A percentile compares a stretch with the other conserved stretches of the same genome.
Conservation (phyloP, 2,113 vertebrate genomes). For the Tenebrosternarchus preto region DNA sequence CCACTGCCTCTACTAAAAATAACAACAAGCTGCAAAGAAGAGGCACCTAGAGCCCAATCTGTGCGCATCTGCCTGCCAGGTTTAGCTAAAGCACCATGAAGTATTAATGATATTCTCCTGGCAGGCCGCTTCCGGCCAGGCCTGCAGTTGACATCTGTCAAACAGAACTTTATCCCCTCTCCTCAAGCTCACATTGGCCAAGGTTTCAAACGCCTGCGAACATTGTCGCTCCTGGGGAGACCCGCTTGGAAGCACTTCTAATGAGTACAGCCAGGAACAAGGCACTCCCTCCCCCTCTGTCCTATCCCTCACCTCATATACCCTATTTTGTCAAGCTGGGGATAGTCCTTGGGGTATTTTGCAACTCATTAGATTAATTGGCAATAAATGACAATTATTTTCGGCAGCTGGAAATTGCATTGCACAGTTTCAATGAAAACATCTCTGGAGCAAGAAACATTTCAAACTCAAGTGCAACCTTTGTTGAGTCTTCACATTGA, state of each 20-base stretch:
- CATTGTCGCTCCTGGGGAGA: slow-evolving; percentile 36
- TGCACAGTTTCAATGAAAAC: slow-evolving; percentile 52
- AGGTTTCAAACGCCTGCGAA: slow-evolving; percentile 29
- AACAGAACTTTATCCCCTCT: slow-evolving; percentile 51
- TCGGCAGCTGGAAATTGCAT: slow-evolving; percentile 69
- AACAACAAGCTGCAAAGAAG: slow-evolving; percentile 60
- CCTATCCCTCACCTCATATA: slow-evolving; percentile 42
- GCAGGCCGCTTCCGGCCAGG: slow-evolving; percentile 64
- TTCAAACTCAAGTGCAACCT: slow-evolving; percentile 59
- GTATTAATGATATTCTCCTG: slow-evolving; percentile 65
- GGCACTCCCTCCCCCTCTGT: slow-evolving; percentile 40
- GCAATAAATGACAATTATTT: slow-evolving; percentile 77
- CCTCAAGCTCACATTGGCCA: slow-evolving; percentile 35
- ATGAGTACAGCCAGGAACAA: slow-evolving; percentile 47
- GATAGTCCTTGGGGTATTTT: slow-evolving; percentile 71
- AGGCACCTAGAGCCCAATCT: slow-evolving; percentile 59
- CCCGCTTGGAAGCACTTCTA: slow-evolving; percentile 25
- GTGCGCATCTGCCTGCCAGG: slow-evolving; percentile 69
- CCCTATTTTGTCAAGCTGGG: slow-evolving; percentile 62
- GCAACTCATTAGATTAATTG: slow-evolving; percentile 80
- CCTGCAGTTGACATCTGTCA: slow-evolving; percentile 62
- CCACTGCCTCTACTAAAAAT: slow-evolving; percentile 51
- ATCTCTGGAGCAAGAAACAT: slow-evolving; percentile 54
- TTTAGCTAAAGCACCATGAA: slow-evolving; percentile 64
- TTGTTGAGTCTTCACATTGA: slow-evolving; percentile 49